Evolutionary conservation across 2,797 vertebrate genomes (phyloP), one percentile per base, ranked within the genome.

Genomic region (Ptychobarbus kaznakovi): DNA sequence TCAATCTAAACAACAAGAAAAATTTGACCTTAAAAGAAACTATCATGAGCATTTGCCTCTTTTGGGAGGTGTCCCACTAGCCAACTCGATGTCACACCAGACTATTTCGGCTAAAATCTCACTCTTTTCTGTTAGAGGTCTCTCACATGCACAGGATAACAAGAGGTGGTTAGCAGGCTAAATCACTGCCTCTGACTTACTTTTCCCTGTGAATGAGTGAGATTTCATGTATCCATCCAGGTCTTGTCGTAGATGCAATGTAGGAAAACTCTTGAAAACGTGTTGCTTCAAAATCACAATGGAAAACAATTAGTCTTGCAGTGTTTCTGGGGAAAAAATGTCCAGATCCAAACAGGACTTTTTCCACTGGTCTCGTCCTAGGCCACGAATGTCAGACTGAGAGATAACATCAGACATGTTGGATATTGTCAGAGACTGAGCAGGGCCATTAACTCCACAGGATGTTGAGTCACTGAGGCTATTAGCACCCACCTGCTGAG

Each of bases 1-100:
- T 2, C 63, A 61, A 70, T 69, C 83, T 84, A 70, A 78, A 84
- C 35, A 69, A 78, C 65, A 78, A 84, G 25, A 78, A 78, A 68
- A 56, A n/a, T 16, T 69, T 22, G 3, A 70, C 51, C 38, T 42
- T 42, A 66, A 53, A 69, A 63, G 20, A 8, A 40, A 46, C 58
- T 44, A 58, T 56, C 22, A 20, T 15, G 13, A 32, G 53, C 40
- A 58, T 81, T 70, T 25, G 66, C 35, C n/a, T 81, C 66, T 25
- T 38, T 56, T 20, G 44, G 78, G 44, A 2, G 15, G 2, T 38
- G 16, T 44, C 38, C 68, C 51, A 72, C 51, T 11, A 58, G 49
- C 25, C 16, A 73, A 44, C n/a, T 58, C 25, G 15, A 38, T 40
- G 6, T 38, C 28, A 81, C 28, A 25, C 13, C 32, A 38, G 38